Base-by-base conservation (phyloP, 1,140 invertebrate genomes). In the Acromyrmex echinatior region DNA sequence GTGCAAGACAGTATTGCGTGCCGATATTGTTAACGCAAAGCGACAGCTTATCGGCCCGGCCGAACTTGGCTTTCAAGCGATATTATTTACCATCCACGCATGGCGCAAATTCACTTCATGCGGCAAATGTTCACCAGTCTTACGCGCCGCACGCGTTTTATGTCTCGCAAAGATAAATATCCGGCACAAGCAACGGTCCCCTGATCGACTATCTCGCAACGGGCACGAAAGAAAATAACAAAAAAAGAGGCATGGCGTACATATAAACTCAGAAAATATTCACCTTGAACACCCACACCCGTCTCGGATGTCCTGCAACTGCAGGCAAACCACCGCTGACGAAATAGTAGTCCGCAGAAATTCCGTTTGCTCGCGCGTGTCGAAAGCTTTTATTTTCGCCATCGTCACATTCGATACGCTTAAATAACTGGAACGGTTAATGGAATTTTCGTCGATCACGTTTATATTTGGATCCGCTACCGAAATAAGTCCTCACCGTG, bases 1-100 rank as follows among this genome's bases (percentile, higher is more conserved):
- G 12, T 63, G 49, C 63, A 80, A 80, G 63, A 80, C 78, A 56
- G 45, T 80, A 70, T 56, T 56, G 78, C 62, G 28, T 31, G 78
- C 78, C 78, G 49, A 81, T 81, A 81, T 58, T 81, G 65, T 81
- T 81, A 71, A 81, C 65, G 65, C 31, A 81, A 81, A 81, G 65
- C 65, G 65, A 81, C 65, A 81, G 63, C 65, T 81, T 81, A 81
- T 81, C 78, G 65, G 65, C 53, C 56, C 16, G 65, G 31, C 16
- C 65, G 25, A 81, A 81, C 65, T 81, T 81, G 31, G 49, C 78
- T 81, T 81, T 81, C 78, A 78, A 51, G 31, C 63, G 49, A 70
- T 58, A 81, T 66, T 70, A 81, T 81, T 81, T 81, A 70, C 65
- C 63, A 65, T 31, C 25, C 78, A 70, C 63, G 78, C 63, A 70